Conservation (phyloP, 2,113 vertebrate genomes). For the Heterocephalus glaber region DNA sequence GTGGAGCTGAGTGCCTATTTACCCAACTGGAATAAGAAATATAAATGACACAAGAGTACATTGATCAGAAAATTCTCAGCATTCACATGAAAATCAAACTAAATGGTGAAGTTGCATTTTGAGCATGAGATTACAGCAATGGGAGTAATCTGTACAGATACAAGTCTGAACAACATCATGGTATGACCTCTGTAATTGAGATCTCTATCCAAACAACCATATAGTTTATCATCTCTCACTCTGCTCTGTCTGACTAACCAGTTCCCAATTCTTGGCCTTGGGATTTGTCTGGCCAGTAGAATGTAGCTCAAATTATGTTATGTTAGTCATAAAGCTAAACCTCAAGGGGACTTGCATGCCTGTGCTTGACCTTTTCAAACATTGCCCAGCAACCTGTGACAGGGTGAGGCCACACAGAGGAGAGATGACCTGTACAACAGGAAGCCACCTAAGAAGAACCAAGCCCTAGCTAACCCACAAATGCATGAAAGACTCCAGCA, state of each 20-base stretch:
- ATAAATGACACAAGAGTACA: neutral
- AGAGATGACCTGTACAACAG: neutral
- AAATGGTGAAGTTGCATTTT: neutral
- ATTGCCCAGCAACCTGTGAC: neutral
- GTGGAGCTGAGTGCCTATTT: neutral
- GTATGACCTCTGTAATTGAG: neutral
- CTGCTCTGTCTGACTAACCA: neutral
- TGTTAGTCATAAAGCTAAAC: neutral
- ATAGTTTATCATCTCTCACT: neutral
- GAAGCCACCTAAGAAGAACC: neutral
- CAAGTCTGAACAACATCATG: neutral
- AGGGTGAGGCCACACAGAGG: neutral
- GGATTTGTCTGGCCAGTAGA: neutral
- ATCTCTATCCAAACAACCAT: neutral
- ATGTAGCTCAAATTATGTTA: neutral
- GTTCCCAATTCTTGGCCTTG: neutral
- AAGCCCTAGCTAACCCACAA: neutral
- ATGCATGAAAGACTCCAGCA: neutral
- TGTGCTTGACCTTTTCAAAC: neutral
- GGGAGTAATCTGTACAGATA: neutral
- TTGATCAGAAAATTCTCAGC: neutral
- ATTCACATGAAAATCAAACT: neutral
- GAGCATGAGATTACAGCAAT: neutral
- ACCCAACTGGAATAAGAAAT: constrained; percentile 5
- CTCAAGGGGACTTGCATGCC: neutral